These are phyloP conservation scores for Formica aserva DNA, from an alignment of 2,888 invertebrate species.

Conservation along the genomic window DNA sequence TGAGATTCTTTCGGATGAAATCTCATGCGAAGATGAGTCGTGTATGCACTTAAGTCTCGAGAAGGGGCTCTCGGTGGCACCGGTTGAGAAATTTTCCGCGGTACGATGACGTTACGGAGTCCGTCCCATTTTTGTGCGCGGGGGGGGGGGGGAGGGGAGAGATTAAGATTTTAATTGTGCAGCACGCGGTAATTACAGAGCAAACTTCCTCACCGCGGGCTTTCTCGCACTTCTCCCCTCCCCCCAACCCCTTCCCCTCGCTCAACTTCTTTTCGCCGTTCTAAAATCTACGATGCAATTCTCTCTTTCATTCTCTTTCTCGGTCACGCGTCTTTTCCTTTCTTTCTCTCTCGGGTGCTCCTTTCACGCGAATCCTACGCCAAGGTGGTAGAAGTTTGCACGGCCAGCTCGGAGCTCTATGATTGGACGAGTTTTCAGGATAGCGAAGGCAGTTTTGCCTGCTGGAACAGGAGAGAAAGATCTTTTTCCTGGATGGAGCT, in stretches of 20 bases:
- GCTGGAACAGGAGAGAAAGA: conserved; percentile 51
- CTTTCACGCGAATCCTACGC: conserved; percentile 30
- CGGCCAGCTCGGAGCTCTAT: conserved; percentile 59
- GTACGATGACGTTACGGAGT: conserved; percentile 55
- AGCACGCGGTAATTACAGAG: conserved; percentile 68
- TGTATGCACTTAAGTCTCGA: conserved; percentile 18
- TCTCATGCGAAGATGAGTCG: conserved; percentile 6
- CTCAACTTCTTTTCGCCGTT: conserved; percentile 12
- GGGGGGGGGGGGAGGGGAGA: conserved; percentile 44
- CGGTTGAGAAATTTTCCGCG: conserved; percentile 54
- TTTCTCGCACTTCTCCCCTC: conserved; percentile 42
- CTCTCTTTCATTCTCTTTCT: conserved; percentile 48
- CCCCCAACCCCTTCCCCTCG: background rate
- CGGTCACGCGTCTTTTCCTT: conserved; percentile 61
- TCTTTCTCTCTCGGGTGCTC: background rate
- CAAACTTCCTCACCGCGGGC: conserved; percentile 64
- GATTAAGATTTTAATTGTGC: conserved; percentile 80
- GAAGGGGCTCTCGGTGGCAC: conserved; percentile 14
- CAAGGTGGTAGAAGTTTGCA: conserved; percentile 58
- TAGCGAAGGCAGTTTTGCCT: conserved; percentile 50
- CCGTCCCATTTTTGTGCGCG: conserved; percentile 67
- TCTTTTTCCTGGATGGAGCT: conserved; percentile 56
- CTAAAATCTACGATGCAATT: conserved; percentile 25
- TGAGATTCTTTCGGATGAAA: conserved; percentile 38
- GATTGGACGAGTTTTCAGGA: conserved; percentile 62